Evolutionary conservation across 2,797 vertebrate species (phyloP).

Genomic region (Podargus strigoides): DNA sequence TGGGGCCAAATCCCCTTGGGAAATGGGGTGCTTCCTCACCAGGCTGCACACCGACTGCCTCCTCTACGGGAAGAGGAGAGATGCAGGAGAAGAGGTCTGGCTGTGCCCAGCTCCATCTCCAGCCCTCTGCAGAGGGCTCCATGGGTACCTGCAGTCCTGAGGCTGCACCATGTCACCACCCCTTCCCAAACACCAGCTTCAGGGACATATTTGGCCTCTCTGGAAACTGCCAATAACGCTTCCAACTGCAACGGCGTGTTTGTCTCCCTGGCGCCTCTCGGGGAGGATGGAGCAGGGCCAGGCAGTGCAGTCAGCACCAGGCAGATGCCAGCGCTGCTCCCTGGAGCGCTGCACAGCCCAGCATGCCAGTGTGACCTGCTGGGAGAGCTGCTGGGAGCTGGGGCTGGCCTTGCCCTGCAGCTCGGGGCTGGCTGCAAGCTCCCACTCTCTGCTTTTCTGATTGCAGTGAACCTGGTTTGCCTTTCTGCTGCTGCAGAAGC

Average conservation of each 20-base stretch:
- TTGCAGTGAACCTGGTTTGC: accelerated
- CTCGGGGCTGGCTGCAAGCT: not conserved
- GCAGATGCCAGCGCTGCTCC: not conserved
- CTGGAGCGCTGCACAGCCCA: accelerated
- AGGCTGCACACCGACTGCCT: accelerated
- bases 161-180: not conserved
- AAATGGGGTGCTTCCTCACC: not conserved
- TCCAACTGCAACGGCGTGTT: not conserved
- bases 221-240: accelerated
- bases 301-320: not conserved
- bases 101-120: not conserved
- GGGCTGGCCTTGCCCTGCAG: not conserved
- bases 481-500: accelerated
- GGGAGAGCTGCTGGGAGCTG: not conserved
- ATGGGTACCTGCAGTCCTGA: not conserved
- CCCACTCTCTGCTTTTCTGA: accelerated
- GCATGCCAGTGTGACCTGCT: accelerated
- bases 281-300: not conserved
- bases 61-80: not conserved
- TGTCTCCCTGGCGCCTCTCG: not conserved
- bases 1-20: accelerated
- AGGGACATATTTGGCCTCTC: not conserved
- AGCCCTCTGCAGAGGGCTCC: not conserved
- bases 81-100: no score
- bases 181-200: not conserved